phyloP scores from a whole-genome alignment of 1,140 invertebrate species.

The Anastrepha obliqua region DNA sequence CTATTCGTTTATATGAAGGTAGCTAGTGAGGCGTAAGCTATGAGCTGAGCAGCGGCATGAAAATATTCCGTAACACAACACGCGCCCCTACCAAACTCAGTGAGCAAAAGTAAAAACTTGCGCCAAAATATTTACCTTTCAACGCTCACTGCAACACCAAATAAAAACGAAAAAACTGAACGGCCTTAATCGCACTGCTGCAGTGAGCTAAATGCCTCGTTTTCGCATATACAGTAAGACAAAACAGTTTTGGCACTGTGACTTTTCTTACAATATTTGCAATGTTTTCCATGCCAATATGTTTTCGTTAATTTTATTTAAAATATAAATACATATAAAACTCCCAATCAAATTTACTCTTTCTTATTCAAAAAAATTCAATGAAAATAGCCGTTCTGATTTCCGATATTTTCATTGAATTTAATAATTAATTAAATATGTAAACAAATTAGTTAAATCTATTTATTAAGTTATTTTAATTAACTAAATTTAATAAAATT shows the following conservation, averaged over 20 bases:
- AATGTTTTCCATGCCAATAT: not conserved
- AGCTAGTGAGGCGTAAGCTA: not conserved
- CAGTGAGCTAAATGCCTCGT: not conserved
- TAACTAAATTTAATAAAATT: too few relatives aligned
- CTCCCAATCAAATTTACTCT: too few relatives aligned
- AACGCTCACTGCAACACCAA: not conserved
- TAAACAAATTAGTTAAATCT: too few relatives aligned
- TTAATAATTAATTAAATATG: too few relatives aligned
- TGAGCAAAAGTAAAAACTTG: not conserved
- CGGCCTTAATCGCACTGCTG: not conserved
- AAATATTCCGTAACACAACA: not conserved
- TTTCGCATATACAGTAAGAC: not conserved
- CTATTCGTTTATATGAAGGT: not conserved
- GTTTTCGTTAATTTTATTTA: not conserved
- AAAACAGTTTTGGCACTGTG: too few relatives aligned
- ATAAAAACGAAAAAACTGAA: not conserved
- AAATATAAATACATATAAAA: too few relatives aligned
- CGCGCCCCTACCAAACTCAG: not conserved
- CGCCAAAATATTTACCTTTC: conserved; percentile 2
- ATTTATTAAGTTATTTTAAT: too few relatives aligned
- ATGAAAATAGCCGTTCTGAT: too few relatives aligned
- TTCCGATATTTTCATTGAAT: too few relatives aligned
- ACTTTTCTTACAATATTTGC: too few relatives aligned
- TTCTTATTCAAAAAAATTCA: too few relatives aligned
- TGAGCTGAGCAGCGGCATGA: not conserved